A percentile compares a stretch with the other conserved stretches of the same genome.
Evolutionary conservation across 2,113 vertebrate genomes (phyloP).

Genomic region (Nerophis lumbriciformis): DNA sequence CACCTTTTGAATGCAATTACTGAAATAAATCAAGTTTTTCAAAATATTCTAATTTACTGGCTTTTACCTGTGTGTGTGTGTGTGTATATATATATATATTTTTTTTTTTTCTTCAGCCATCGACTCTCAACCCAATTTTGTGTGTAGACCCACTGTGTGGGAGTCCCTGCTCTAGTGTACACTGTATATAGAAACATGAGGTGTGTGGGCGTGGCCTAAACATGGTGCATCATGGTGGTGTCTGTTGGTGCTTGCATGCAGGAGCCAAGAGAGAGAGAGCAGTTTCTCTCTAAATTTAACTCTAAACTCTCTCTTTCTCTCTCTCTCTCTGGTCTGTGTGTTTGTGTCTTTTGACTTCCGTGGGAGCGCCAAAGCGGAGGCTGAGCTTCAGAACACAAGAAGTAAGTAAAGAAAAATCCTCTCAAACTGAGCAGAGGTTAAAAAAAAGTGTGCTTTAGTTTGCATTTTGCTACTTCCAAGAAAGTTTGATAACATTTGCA

Average conservation of each 20-base stretch:
- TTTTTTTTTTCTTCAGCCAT: too few species aligned
- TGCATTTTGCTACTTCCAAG: too few species aligned
- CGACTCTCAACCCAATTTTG: too few species aligned
- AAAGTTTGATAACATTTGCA: too few species aligned
- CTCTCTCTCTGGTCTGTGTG: neutral
- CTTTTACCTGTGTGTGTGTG: too few species aligned
- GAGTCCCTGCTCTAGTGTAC: too few species aligned
- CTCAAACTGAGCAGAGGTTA: neutral
- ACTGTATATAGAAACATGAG: neutral
- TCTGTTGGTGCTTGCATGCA: conserved; percentile 13
- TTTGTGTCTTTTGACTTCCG: neutral
- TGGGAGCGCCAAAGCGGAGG: neutral
- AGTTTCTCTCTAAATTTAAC: conserved; percentile 60
- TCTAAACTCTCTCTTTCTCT: conserved; percentile 10
- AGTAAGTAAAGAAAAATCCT: neutral
- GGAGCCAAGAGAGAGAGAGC: conserved; percentile 13
- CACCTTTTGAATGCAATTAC: too few species aligned
- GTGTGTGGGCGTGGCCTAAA: neutral
- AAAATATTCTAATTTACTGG: too few species aligned
- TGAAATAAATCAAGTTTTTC: too few species aligned
- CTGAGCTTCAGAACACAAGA: neutral
- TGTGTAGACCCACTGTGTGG: too few species aligned
- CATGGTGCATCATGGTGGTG: conserved; percentile 34
- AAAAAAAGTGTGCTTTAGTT: too few species aligned
- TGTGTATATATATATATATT: too few species aligned